Base-by-base conservation (phyloP, 2,113 vertebrate genomes). In the Sylvia atricapilla region DNA sequence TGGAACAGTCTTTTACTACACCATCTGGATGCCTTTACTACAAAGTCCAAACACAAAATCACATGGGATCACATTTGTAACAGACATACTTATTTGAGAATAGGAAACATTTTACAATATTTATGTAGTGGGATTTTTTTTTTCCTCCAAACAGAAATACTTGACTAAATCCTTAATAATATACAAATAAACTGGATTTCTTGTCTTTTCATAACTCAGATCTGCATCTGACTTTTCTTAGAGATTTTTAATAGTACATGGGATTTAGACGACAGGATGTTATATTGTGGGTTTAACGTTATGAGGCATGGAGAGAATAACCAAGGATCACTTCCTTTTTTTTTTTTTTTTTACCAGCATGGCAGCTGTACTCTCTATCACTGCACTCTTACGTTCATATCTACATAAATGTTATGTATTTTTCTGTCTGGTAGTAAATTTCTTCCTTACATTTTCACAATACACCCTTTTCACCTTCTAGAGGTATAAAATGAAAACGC, bases 1-100 rank as follows among this genome's bases (percentile, higher is more conserved):
- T 93, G 85, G 87, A 95, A 84, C 52, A 23, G 16, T 78, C 13
- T 75, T 43, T 77, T 86, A 44, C 78, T 83, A 21, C 20, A 52
- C 94, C 94, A 96, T 92, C 93, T 95, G 93, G 67, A 87, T 90
- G 33, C 43, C 15, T 89, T 80, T 81, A 86, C 27, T 80, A 74
- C 37, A 55, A 79, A 86, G 79, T 68, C 79, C 76, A 95, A 88
- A 90, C 53, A 88, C 5, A 7, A 78, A 95, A 75, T 67, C 94
- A 60, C 39, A n/a, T 52, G 93, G 78, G 85, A 83, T 27, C 59
- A 70, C 20, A 21, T 80, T 94, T 88, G n/a, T 80, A 84, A 55
- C n/a, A 91, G 72, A 49, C 19, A 30, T 44, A 15, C 19, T 86
- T 84, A 33, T 68, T 11, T 27, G 33, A 84, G 52, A 84, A 59